Evolutionary conservation across 2,113 vertebrate species (phyloP).

Genomic region (Lagopus muta): DNA sequence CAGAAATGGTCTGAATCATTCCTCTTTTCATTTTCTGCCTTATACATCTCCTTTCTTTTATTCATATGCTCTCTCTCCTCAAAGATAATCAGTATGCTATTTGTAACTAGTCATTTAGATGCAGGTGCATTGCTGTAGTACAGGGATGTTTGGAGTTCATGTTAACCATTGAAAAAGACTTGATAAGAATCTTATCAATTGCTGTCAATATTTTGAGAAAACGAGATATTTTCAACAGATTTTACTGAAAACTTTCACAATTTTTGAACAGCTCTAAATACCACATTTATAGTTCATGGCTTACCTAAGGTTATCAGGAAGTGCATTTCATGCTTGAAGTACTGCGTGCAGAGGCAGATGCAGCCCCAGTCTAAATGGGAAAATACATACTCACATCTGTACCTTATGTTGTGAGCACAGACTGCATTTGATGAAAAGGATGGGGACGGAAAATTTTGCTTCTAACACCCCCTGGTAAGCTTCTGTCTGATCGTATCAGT

Average conservation of each 20-base stretch:
- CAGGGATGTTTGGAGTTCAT: not conserved
- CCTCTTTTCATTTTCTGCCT: not conserved
- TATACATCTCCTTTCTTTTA: not conserved
- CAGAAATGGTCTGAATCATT: not conserved
- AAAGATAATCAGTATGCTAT: not conserved
- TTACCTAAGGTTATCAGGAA: not conserved
- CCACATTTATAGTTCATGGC: not conserved
- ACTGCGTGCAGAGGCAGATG: not conserved
- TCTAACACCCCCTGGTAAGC: fast-evolving
- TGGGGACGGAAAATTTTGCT: not conserved
- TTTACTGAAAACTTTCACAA: not conserved
- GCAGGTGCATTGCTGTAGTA: not conserved
- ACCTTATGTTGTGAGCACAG: not conserved
- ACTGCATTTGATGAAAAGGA: not conserved
- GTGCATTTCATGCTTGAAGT: not conserved
- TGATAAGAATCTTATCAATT: not conserved
- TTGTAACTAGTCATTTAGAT: not conserved
- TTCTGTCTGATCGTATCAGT: not conserved
- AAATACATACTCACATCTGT: not conserved
- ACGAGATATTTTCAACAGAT: not conserved
- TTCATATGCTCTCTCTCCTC: fast-evolving
- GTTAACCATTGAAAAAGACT: not conserved
- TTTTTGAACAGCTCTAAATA: not conserved
- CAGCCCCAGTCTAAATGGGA: not conserved
- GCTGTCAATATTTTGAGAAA: not conserved